A percentile compares a stretch with the other conserved stretches of the same genome.
phyloP scores from a whole-genome alignment of 2,113 vertebrate species.

The Numenius arquata region DNA sequence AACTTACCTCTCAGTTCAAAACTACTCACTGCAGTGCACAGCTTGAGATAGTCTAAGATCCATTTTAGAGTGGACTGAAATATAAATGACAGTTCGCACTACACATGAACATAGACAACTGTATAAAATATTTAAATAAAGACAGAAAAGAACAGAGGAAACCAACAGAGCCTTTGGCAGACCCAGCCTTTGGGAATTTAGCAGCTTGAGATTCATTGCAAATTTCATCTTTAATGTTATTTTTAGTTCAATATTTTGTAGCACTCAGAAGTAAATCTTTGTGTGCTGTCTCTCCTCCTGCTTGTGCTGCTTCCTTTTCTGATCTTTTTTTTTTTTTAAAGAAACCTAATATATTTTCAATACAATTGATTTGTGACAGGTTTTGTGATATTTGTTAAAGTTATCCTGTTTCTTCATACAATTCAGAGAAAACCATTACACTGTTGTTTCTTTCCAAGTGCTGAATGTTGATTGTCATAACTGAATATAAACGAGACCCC shows the following conservation, averaged over 20 bases:
- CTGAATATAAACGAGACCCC: conserved; percentile 14
- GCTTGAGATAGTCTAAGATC: conserved; percentile 83
- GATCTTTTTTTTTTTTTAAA: conserved; percentile 60
- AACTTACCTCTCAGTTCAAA: conserved; percentile 69
- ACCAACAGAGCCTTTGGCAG: conserved; percentile 78
- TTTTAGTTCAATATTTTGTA: conserved; percentile 83
- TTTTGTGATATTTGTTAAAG: conserved; percentile 48
- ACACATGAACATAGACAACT: conserved; percentile 86
- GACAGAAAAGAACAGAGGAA: conserved; percentile 82
- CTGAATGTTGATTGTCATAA: conserved; percentile 7
- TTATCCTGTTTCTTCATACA: conserved; percentile 20
- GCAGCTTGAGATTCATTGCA: conserved; percentile 81
- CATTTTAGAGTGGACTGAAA: conserved; percentile 86
- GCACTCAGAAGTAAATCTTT: conserved; percentile 79
- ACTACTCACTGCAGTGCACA: conserved; percentile 58
- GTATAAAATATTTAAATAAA: conserved; percentile 97
- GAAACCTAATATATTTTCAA: conserved; percentile 75
- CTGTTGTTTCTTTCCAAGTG: conserved; percentile 22
- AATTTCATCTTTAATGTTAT: conserved; percentile 84
- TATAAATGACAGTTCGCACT: conserved; percentile 88
- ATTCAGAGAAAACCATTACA: not conserved
- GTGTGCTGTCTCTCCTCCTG: conserved; percentile 60
- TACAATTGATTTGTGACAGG: conserved; percentile 72
- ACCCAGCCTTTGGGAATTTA: conserved; percentile 80
- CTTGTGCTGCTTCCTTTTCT: conserved; percentile 47